These are phyloP conservation scores for Semnopithecus entellus DNA, from an alignment of 2,113 vertebrate genomes.

Conservation along the genomic window DNA sequence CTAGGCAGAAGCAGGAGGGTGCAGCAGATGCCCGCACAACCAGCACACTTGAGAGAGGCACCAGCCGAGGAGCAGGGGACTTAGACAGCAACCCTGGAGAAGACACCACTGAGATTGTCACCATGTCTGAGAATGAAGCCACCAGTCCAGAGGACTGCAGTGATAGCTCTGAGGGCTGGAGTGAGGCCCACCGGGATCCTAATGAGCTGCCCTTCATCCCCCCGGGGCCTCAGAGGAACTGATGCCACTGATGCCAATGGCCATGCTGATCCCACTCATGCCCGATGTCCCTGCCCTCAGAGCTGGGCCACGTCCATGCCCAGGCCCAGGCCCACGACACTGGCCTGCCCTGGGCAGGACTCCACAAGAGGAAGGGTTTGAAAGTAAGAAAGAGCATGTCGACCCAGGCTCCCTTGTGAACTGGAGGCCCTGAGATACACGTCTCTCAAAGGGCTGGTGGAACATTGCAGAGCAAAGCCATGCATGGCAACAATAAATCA, in stretches of 20 bases:
- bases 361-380: conserved; percentile 51
- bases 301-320: background rate
- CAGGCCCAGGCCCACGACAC: background rate
- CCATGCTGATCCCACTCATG: background rate
- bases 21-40: accelerated
- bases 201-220: background rate
- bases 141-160: background rate
- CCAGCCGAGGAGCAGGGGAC: background rate
- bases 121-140: conserved; percentile 7
- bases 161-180: conserved; percentile 55
- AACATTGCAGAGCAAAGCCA: background rate
- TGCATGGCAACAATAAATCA: background rate
- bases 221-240: background rate
- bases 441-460: background rate
- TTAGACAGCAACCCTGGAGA: background rate
- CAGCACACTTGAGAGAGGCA: background rate
- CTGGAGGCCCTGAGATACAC: background rate
- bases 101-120: background rate
- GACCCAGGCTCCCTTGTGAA: conserved; percentile 37
- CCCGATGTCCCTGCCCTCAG: background rate
- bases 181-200: conserved; percentile 3
- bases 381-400: conserved; percentile 41
- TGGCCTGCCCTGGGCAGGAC: background rate
- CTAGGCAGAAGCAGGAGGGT: background rate
- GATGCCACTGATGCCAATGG: background rate